Base-by-base conservation (phyloP, 2,888 invertebrate genomes). In the Thera obeliscata region DNA sequence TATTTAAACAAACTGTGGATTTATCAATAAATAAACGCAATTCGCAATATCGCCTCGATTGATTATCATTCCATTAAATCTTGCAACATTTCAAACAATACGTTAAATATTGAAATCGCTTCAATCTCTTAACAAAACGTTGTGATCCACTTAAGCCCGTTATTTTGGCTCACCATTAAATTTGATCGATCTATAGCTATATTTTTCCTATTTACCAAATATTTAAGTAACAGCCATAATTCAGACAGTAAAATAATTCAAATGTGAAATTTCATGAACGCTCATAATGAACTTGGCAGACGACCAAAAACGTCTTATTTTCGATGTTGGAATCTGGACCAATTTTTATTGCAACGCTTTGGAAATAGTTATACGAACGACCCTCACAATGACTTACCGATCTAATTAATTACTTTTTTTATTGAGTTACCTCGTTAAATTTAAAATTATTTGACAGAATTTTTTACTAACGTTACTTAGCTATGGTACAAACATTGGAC, bases 201-300 rank as follows among this genome's bases (percentile, higher is more conserved):
- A 93, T 93, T 93, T 93, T 93, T 93, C 89, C 90, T 92, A 92
- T 93, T 93, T 93, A 93, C 93, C 91, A 92, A 93, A 93, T 93
- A 93, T 93, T 93, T 92, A 93, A 93, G 93, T 93, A 93, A 93
- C 92, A 86, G 90, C 90, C 87, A 93, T 93, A 93, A 93, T 90
- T 93, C 93, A 91, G 93, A 89, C 91, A 91, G 92, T 93, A 93
- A 93, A 93, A 93, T 93, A 93, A 93, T 93, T 93, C 93, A 93
- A 93, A 93, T 93, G 93, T 92, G 91, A 93, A 93, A 93, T 91
- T 93, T 93, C 93, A 93, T 92, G 93, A 93, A 93, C 93, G 90
- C 89, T 93, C 92, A 93, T 93, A 93, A 93, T 93, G 93, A 93
- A 93, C 92, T 93, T 93, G 93, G 93, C 93, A 92, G 81, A 75